Evolutionary conservation across 1,140 invertebrate species (phyloP).

Genomic region (Polyergus mexicanus): DNA sequence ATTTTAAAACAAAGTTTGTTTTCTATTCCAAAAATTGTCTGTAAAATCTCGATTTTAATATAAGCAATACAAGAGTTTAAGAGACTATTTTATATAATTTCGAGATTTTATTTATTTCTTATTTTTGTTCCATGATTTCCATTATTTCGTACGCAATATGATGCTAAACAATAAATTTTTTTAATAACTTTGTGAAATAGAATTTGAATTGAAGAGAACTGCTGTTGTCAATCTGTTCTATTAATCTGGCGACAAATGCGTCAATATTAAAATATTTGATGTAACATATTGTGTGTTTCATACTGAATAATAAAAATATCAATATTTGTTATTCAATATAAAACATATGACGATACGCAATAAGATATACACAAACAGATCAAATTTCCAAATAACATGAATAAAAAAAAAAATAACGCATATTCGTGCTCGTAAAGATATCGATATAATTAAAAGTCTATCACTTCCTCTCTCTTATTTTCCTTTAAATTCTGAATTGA

Average conservation of each 20-base stretch:
- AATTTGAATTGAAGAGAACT: not conserved
- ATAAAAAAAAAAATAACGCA: not conserved
- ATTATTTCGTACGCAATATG: not conserved
- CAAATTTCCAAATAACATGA: not conserved
- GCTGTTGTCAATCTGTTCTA: not conserved
- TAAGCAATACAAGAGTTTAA: not conserved
- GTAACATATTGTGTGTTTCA: not conserved
- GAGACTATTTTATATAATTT: not conserved
- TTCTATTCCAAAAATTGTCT: not conserved
- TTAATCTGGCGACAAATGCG: not conserved
- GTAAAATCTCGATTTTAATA: not conserved
- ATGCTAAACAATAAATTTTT: conserved; percentile 4
- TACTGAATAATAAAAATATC: not conserved
- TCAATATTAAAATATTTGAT: not conserved
- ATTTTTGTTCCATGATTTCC: not conserved
- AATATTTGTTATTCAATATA: not conserved
- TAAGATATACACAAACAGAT: not conserved
- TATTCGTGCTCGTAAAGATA: not conserved
- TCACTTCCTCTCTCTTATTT: not conserved
- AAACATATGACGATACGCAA: not conserved
- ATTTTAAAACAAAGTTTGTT: not conserved
- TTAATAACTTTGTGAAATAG: not conserved
- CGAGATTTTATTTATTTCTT: not conserved
- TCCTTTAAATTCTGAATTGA: conserved; percentile 3
- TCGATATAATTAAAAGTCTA: not conserved